Evolutionary conservation across 2,888 invertebrate genomes (phyloP).

Genomic region (Noctua comes): DNA sequence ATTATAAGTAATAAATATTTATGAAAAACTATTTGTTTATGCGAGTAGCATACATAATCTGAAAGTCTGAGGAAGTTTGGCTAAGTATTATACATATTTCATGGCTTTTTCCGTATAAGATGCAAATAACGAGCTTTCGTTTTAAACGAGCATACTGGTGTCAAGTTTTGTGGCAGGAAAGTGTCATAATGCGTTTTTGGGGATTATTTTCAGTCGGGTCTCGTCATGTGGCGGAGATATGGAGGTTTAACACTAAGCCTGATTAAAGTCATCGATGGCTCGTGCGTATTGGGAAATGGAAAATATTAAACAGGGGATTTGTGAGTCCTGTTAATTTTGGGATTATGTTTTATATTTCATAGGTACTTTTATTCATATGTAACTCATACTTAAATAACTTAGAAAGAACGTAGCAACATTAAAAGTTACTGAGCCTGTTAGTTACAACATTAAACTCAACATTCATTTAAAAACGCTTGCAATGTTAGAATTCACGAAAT

Average conservation of each 20-base stretch:
- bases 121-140: constrained; percentile 45
- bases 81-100: constrained; percentile 42
- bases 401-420: not conserved
- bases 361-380: not conserved
- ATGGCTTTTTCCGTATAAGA: constrained; percentile 45
- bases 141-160: constrained; percentile 35
- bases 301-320: constrained; percentile 26
- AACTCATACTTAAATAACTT: not conserved
- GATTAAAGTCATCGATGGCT: constrained; percentile 58
- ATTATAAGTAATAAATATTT: constrained; percentile 56
- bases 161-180: constrained; percentile 52
- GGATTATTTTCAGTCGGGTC: constrained; percentile 57
- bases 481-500: constrained; percentile 12
- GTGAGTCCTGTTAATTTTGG: constrained; percentile 23
- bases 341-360: constrained; percentile 15
- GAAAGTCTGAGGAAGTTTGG: constrained; percentile 32
- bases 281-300: constrained; percentile 38
- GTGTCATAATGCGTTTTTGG: constrained; percentile 64
- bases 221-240: constrained; percentile 49
- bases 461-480: not conserved
- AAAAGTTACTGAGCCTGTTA: not conserved
- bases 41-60: constrained; percentile 37
- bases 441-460: not conserved
- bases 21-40: constrained; percentile 46
- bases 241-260: constrained; percentile 59